Percentiles rank a stretch among this genome's conserved stretches.
Conservation (phyloP, 1,140 invertebrate genomes). For the Ips nitidus region DNA sequence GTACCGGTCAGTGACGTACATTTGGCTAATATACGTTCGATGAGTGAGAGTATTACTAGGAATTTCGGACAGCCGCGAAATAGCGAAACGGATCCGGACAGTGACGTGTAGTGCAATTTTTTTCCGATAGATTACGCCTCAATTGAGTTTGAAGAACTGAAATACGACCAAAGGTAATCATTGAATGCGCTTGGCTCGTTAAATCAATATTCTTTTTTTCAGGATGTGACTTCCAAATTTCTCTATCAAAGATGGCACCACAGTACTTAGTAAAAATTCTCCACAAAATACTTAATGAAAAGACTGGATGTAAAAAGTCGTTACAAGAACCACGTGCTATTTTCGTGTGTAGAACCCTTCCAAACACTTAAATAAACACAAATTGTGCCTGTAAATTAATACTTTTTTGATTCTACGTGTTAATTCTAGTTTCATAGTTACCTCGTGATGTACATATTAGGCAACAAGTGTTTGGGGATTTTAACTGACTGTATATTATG, state of each 20-base stretch:
- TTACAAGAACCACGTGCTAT: too few relatives aligned
- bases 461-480: conserved; percentile 30
- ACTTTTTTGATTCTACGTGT: conserved; percentile 2
- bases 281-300: too few relatives aligned
- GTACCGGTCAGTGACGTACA: conserved; percentile 67
- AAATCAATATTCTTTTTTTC: too few relatives aligned
- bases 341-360: too few relatives aligned
- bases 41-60: conserved; percentile 73
- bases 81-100: conserved; percentile 64
- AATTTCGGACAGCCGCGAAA: conserved; percentile 69
- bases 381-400: conserved; percentile 25
- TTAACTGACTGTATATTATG: neutral
- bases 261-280: too few relatives aligned
- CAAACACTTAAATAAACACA: neutral
- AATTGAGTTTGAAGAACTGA: neutral
- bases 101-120: conserved; percentile 56
- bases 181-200: neutral
- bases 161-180: neutral
- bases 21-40: conserved; percentile 72
- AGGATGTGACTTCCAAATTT: too few relatives aligned
- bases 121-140: neutral
- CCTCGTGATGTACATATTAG: neutral
- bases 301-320: too few relatives aligned
- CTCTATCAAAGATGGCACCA: too few relatives aligned
- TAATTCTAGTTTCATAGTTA: neutral